Evolutionary conservation across 2,888 invertebrate species (phyloP).

Genomic region (Lepidocyrtoides sp.): DNA sequence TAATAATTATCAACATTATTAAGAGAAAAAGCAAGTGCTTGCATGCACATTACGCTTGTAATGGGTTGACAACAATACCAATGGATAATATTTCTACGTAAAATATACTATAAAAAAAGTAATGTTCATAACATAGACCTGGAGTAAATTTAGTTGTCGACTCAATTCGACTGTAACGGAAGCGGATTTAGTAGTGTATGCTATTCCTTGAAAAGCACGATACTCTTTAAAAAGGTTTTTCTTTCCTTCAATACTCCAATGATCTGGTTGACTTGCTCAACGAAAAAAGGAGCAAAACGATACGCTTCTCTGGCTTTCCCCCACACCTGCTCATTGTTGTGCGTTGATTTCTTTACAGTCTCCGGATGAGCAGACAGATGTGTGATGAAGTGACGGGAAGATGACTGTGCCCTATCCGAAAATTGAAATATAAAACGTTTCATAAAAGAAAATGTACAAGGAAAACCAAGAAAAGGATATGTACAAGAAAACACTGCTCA

Average conservation of each 20-base stretch:
- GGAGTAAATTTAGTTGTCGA: not conserved
- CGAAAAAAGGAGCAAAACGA: conserved; percentile 28
- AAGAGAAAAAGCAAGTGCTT: not conserved
- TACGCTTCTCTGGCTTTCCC: conserved; percentile 70
- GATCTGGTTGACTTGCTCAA: conserved; percentile 38
- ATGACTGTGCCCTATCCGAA: conserved; percentile 66
- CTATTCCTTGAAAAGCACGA: not conserved
- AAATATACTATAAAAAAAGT: too few species aligned
- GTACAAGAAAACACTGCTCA: conserved; percentile 28
- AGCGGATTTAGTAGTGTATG: too few species aligned
- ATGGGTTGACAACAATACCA: not conserved
- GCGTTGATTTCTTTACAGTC: conserved; percentile 34
- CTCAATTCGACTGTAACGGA: conserved; percentile 46
- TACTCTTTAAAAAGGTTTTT: not conserved
- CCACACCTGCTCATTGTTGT: conserved; percentile 63
- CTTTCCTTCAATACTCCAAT: conserved; percentile 52
- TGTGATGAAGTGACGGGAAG: conserved; percentile 59
- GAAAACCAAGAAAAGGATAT: conserved; percentile 49
- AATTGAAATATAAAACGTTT: conserved; percentile 53
- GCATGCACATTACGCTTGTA: conserved; percentile 13
- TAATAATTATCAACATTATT: conserved; percentile 70
- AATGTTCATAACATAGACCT: too few species aligned
- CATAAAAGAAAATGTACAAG: not conserved
- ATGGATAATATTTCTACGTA: too few species aligned
- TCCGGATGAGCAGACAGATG: conserved; percentile 72